Base-by-base conservation (phyloP, 2,888 invertebrate genomes). In the Julus scandinavius region DNA sequence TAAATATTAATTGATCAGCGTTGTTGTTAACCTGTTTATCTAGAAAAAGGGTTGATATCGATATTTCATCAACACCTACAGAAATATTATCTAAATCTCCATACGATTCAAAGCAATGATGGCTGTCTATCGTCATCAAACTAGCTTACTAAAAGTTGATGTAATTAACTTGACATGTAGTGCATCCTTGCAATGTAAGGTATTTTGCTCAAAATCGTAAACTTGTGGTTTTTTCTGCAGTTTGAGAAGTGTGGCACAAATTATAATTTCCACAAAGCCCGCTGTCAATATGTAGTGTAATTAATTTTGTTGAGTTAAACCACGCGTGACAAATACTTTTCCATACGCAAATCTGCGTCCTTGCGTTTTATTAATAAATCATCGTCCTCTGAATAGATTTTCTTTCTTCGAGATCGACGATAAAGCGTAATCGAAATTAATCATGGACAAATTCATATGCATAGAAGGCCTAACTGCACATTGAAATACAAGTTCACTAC, bases 281-380 rank as follows among this genome's bases (percentile, higher is more conserved):
- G 7, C 63, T 72, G 5, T 17, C 63, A 29, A 20, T 54, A 20
- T 13, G 38, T 38, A 80, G 38, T 2, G 80, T 29, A 80, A 80
- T 80, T 80, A 80, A 80, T 80, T 80, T 80, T 38, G 38, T 72
- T 80, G 80, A 29, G 80, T 80, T 80, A 80, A 38, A 80, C 80
- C 80, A 80, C 38, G 80, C 80, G 38, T 38, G 80, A 72, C 72
- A 80, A 11, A 38, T 38, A 80, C 38, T 29, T 38, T 80, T 13
- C 38, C 15, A 38, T 80, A 38, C 38, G 80, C 80, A 38, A 80
- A 80, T 80, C 38, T 38, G 80, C 38, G 80, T 38, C 38, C 20
- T n/a, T 80, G 9, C 80, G 29, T 80, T 38, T 9, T 3, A 29
- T 80, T 80, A 80, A 80, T 80, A 80, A 80, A 80, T 80, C 80